Evolutionary conservation across 1,140 invertebrate species (phyloP).

Genomic region (Leguminivora glycinivorella): DNA sequence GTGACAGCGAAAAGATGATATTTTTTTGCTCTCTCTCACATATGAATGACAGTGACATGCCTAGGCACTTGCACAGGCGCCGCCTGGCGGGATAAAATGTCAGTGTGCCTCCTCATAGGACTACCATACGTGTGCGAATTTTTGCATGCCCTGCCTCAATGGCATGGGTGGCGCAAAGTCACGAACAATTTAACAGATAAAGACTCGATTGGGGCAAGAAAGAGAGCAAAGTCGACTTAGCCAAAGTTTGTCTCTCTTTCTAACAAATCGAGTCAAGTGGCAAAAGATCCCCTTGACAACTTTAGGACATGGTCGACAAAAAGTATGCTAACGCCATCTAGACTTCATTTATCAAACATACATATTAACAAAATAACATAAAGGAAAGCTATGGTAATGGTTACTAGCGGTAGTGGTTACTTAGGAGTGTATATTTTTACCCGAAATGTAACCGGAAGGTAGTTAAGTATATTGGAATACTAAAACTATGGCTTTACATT

Average conservation of each 20-base stretch:
- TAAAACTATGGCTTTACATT: conserved; percentile 1
- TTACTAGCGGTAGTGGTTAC: neutral
- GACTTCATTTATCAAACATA: neutral
- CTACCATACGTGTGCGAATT: too few species aligned
- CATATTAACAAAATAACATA: conserved; percentile 13
- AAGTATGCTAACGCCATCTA: neutral
- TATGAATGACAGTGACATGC: too few species aligned
- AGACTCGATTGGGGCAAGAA: too few species aligned
- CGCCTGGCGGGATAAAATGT: too few species aligned
- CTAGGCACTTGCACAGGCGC: too few species aligned
- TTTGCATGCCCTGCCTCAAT: too few species aligned
- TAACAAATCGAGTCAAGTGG: neutral
- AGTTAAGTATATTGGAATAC: neutral
- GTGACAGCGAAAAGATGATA: too few species aligned
- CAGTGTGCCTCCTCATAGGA: too few species aligned
- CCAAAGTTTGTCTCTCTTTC: neutral
- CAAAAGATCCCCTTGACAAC: neutral
- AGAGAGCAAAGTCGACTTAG: too few species aligned
- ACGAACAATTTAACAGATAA: too few species aligned
- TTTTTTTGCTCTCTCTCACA: too few species aligned
- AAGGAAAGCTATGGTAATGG: conserved; percentile 1
- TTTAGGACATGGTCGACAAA: neutral
- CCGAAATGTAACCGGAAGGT: neutral
- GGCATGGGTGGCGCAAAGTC: too few species aligned
- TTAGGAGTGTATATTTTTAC: neutral